Evolutionary conservation across 2,797 vertebrate genomes (phyloP), one percentile per base, ranked within the genome.

Genomic region (Phataginus tetradactyla): DNA sequence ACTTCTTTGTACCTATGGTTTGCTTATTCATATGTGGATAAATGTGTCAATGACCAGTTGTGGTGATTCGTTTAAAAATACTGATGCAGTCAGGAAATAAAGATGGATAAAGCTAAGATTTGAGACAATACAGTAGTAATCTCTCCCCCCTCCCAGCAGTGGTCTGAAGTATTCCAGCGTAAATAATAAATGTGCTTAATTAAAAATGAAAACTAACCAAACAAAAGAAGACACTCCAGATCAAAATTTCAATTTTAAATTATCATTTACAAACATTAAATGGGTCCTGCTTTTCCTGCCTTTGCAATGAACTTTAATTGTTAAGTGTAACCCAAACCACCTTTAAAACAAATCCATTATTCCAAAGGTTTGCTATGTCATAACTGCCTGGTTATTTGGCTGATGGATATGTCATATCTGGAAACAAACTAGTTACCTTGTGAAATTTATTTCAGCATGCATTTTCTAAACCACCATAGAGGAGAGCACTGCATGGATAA

Each of bases 391-490:
- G 69, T 96, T 96, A 92, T 94, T 91, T 39, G 37, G 75, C 69
- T 94, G 96, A 98, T 88, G 91, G 94, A 94, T 93, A 17, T 91
- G 55, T 97, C 94, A 39, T 88, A 94, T 80, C 96, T 94, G 97
- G 92, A 98, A 98, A 96, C 69, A 97, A 97, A 98, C 86, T 95
- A 85, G 88, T 95, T 98, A 97, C 98, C 97, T 94, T 96, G 85
- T 51, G 91, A 90, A 93, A 98, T 97, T 83, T 85, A 97, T 98
- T 98, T 96, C 94, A 71, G 77, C 94, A 11, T 59, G 69, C 94
- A 95, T 97, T 98, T 79, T 97, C 95, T 96, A 95, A 94, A 95
- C 87, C 97, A 95, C 51, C 95, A 97, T 95, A 87, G 92, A 94
- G 96, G 97, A 94, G 81, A 97, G 95, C 90, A 34, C 96, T 95